Evolutionary conservation across 2,888 invertebrate genomes (phyloP).

Genomic region (Tuberolachnus salignus): DNA sequence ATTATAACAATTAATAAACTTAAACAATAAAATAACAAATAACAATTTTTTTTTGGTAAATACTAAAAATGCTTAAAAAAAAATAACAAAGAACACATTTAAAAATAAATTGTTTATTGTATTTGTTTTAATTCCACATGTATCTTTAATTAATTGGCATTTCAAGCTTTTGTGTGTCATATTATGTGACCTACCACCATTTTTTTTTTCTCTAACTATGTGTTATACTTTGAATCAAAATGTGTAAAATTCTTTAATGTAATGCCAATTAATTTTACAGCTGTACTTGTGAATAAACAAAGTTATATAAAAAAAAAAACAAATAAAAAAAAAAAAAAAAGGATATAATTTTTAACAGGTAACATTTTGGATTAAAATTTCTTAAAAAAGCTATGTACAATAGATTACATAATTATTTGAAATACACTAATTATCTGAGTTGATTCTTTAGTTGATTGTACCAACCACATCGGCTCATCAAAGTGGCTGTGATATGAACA

Average conservation of each 20-base stretch:
- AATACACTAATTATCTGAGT: not conserved
- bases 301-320: not conserved
- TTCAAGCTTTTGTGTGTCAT: too few species aligned
- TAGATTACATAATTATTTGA: not conserved
- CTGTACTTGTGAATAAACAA: not conserved
- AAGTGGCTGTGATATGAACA: conserved; percentile 97
- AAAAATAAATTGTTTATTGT: too few species aligned
- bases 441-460: conserved; percentile 8
- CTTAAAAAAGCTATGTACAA: not conserved
- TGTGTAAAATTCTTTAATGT: not conserved
- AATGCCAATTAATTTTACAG: not conserved
- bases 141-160: too few species aligned
- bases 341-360: not conserved
- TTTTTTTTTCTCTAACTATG: not conserved
- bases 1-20: too few species aligned
- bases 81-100: too few species aligned
- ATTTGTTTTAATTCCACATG: too few species aligned
- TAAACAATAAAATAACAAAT: too few species aligned
- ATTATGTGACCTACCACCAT: too few species aligned
- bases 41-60: not conserved
- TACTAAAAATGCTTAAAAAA: not conserved
- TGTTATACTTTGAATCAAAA: not conserved
- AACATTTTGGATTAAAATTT: not conserved
- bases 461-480: conserved; percentile 73
- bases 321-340: not conserved